Conservation (phyloP, 2,113 vertebrate species). For the Cheilinus undulatus region DNA sequence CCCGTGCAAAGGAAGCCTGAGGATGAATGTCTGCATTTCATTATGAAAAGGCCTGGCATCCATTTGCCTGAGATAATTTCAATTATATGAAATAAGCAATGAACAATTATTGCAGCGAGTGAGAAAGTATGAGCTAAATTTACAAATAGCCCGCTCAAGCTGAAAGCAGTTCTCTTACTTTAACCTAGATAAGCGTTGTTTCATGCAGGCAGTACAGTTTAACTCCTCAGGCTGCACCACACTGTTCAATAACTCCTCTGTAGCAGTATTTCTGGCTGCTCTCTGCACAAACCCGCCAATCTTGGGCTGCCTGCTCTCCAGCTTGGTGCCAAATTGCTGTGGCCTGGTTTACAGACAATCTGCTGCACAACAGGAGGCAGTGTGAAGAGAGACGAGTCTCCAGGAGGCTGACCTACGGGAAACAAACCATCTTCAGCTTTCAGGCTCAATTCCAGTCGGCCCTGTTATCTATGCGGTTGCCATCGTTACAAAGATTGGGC, state of each 20-base stretch:
- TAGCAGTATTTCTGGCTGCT: neutral
- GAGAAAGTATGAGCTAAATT: neutral
- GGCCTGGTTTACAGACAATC: constrained; percentile 56
- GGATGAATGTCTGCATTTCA: constrained; percentile 53
- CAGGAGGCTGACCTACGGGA: constrained; percentile 7
- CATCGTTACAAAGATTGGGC: neutral
- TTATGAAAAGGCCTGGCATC: constrained; percentile 46
- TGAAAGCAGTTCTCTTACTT: neutral
- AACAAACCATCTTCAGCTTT: constrained; percentile 24
- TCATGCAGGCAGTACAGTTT: constrained; percentile 5
- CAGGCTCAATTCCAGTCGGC: constrained; percentile 1
- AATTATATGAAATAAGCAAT: constrained; percentile 56
- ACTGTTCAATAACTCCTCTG: constrained; percentile 8
- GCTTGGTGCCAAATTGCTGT: constrained; percentile 29
- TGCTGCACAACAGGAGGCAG: constrained; percentile 33
- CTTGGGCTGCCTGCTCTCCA: constrained; percentile 7
- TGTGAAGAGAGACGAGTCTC: constrained; percentile 10
- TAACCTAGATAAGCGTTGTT: neutral
- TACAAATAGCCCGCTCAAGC: neutral
- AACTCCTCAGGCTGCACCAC: constrained; percentile 7
- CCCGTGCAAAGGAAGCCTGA: constrained; percentile 53
- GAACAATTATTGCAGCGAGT: constrained; percentile 9
- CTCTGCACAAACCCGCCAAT: constrained; percentile 16
- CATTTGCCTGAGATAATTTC: constrained; percentile 52
- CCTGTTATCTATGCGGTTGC: neutral